Percentiles rank a stretch among this genome's conserved stretches.
phyloP scores from a whole-genome alignment of 2,888 invertebrate genomes.

The Drosophila robusta region DNA sequence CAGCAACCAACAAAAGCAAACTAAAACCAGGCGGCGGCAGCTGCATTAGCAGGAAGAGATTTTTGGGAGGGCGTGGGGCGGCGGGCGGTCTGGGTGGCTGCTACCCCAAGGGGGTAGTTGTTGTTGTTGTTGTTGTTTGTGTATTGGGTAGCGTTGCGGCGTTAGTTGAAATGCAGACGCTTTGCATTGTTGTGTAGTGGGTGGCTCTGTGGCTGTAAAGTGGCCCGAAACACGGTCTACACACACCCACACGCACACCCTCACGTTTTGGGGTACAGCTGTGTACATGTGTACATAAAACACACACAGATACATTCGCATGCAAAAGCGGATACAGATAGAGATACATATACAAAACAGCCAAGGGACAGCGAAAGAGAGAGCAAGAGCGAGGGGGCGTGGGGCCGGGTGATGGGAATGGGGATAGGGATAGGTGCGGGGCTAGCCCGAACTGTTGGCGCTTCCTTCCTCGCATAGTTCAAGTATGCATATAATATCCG shows the following conservation, averaged over 20 bases:
- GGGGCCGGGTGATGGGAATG: too few relatives aligned
- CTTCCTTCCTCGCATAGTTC: conserved; percentile 77
- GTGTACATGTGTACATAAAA: conserved; percentile 74
- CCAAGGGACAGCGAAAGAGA: conserved; percentile 1
- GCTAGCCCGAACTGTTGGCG: conserved; percentile 36
- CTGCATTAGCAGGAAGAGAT: conserved; percentile 36
- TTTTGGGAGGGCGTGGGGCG: not conserved
- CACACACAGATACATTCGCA: conserved; percentile 48
- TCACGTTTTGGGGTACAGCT: conserved; percentile 58
- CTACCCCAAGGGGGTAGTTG: conserved; percentile 18
- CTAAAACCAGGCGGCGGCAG: conserved; percentile 47
- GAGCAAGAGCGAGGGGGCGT: not conserved
- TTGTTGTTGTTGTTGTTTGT: conserved; percentile 50
- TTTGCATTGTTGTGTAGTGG: conserved; percentile 76
- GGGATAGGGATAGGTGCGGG: conserved; percentile 1
- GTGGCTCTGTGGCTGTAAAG: conserved; percentile 73
- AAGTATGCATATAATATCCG: conserved; percentile 80
- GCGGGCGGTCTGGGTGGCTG: conserved; percentile 11
- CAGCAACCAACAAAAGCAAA: conserved; percentile 35
- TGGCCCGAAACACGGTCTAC: conserved; percentile 66
- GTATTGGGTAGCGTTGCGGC: conserved; percentile 61
- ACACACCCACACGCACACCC: conserved; percentile 25
- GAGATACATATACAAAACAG: conserved; percentile 54
- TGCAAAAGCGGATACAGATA: conserved; percentile 74
- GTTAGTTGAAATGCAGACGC: conserved; percentile 76